phyloP scores from a whole-genome alignment of 2,888 invertebrate genomes.

The Plutella xylostella region DNA sequence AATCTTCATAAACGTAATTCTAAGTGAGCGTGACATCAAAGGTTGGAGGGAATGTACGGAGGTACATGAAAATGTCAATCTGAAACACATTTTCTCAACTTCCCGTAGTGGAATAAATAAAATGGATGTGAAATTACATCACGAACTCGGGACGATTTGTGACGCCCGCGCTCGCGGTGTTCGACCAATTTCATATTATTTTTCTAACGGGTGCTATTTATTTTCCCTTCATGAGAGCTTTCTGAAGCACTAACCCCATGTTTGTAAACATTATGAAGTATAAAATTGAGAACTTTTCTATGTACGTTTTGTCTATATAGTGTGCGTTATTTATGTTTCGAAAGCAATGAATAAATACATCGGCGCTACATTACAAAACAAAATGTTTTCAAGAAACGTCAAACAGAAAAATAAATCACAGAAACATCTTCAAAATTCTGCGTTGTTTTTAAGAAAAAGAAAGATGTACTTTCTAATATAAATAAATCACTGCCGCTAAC shows the following conservation, averaged over 20 bases:
- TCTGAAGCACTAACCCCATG: too few relatives aligned
- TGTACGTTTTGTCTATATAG: too few relatives aligned
- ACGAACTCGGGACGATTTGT: slow-evolving; percentile 7
- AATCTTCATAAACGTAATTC: slow-evolving; percentile 15
- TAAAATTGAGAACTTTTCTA: too few relatives aligned
- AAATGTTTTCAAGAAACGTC: too few relatives aligned
- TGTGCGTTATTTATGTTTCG: too few relatives aligned
- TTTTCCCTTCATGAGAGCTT: neutral
- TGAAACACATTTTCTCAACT: slow-evolving; percentile 5
- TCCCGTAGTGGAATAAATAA: slow-evolving; percentile 7
- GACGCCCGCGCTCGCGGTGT: neutral
- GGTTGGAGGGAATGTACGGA: slow-evolving; percentile 2
- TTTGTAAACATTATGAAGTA: too few relatives aligned
- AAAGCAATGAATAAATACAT: too few relatives aligned
- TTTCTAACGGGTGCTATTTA: neutral
- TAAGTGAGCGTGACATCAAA: slow-evolving; percentile 19
- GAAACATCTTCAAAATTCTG: slow-evolving; percentile 17
- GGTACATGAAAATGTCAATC: slow-evolving; percentile 9
- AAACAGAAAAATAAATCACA: neutral
- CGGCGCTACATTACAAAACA: neutral
- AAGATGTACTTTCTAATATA: slow-evolving; percentile 42
- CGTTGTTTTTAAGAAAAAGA: slow-evolving; percentile 41
- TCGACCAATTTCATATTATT: slow-evolving; percentile 2
- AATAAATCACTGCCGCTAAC: slow-evolving; percentile 47
- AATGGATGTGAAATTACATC: slow-evolving; percentile 10